Conservation (phyloP, 2,797 vertebrate species). For the Gallinago stenura region DNA sequence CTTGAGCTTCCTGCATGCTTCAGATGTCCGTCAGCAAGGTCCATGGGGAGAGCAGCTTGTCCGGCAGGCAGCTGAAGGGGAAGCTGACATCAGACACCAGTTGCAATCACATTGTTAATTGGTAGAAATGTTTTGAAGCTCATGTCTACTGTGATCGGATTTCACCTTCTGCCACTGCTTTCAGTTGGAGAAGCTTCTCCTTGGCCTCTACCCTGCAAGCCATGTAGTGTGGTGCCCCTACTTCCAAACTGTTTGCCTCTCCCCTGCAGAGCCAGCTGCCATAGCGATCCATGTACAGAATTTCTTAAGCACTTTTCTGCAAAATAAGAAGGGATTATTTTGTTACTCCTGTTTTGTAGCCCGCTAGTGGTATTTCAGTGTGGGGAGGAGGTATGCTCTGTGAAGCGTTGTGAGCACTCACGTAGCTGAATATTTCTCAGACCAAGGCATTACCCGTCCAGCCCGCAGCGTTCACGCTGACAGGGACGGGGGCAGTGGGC, state of each 20-base stretch:
- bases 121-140: conserved; percentile 27
- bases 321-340: conserved; percentile 9
- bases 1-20: conserved; percentile 17
- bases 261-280: neutral
- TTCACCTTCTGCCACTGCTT: conserved; percentile 18
- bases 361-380: neutral
- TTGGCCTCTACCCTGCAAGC: neutral
- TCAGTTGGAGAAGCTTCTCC: neutral
- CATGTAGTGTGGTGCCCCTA: neutral
- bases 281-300: neutral
- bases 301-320: conserved; percentile 20
- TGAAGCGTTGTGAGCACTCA: neutral
- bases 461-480: neutral
- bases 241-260: neutral
- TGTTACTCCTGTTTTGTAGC: neutral
- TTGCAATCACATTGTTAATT: conserved; percentile 33
- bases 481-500: neutral
- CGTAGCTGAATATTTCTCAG: neutral
- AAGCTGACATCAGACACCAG: conserved; percentile 11
- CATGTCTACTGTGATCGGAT: conserved; percentile 14
- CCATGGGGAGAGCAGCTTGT: conserved; percentile 11
- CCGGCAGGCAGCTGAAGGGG: neutral
- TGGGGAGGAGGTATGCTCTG: neutral
- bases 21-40: neutral
- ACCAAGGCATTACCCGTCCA: neutral